Base-by-base conservation (phyloP, 2,113 vertebrate species). In the Nerophis lumbriciformis region DNA sequence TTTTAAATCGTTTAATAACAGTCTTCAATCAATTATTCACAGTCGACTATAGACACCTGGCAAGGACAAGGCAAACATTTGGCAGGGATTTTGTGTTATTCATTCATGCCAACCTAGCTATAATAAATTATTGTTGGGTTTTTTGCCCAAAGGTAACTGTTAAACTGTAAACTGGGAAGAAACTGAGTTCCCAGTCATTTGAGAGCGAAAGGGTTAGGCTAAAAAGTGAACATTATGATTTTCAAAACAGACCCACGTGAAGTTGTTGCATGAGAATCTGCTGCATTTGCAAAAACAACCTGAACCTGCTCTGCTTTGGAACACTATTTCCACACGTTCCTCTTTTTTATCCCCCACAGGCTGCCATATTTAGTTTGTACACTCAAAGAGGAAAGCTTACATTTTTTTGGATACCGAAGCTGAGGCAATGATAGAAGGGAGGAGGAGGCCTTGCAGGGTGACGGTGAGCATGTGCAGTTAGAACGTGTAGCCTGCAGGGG, bases 401-500 rank as follows among this genome's bases (percentile, higher is more conserved):
- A 36, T 4, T 36, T 13, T 16, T 68, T 49, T 54, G 28, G 59
- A 54, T 6, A 28, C 53, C 68, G 59, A 75, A 71, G 63, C 62
- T 69, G 66, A 66, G 54, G 54, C 48, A 59, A 55, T 5, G 19
- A 55, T 48, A 70, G 55, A 56, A 10, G 44, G 14, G 58, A 55
- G 11, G 55, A 38, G 14, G 58, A 55, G 11, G 56, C 0, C 54
- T 55, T 28, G 28, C 28, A 28, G 28, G 28, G 4, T 28, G 28
- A 28, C 3, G 28, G 28, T 28, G 28, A 28, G 38, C 4, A 44
- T 15, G 44, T 1, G 69, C 66, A 54, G 38, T 87, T 85, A 90
- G 59, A 89, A 94, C 64, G 95, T 94, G 84, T 97, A 96, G 72
- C 95, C 96, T 53, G 96, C 94, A 52, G 96, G 96, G 72, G 96